These are phyloP conservation scores for Orestias chungarensis DNA, from an alignment of 2,797 vertebrate species.

Conservation along the genomic window DNA sequence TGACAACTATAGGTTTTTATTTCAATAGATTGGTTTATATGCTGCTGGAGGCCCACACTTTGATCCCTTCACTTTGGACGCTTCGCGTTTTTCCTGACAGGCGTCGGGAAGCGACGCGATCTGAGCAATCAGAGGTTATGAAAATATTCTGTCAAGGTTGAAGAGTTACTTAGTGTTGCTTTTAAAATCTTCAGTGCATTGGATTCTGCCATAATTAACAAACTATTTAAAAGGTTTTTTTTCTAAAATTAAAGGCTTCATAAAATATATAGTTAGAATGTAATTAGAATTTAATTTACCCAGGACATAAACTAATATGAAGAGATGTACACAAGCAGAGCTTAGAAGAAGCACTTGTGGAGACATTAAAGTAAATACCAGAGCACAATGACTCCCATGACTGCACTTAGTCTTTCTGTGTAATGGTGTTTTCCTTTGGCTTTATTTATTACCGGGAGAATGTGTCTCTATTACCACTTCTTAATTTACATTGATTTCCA, in stretches of 20 bases:
- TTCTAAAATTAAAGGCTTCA: not conserved
- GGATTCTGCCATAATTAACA: constrained; percentile 30
- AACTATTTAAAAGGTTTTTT: constrained; percentile 37
- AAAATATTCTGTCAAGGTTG: too few relatives aligned
- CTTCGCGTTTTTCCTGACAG: too few relatives aligned
- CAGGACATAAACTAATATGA: constrained; percentile 61
- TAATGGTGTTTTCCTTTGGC: constrained; percentile 42
- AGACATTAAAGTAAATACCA: constrained; percentile 58
- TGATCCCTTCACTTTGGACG: too few relatives aligned
- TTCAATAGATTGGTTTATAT: too few relatives aligned
- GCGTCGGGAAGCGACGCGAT: too few relatives aligned
- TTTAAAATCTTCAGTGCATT: too few relatives aligned
- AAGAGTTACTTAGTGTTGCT: too few relatives aligned
- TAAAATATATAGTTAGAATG: constrained; percentile 1
- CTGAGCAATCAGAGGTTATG: too few relatives aligned
- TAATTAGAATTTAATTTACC: constrained; percentile 40
- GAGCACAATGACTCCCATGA: constrained; percentile 66
- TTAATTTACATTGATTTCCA: constrained; percentile 45
- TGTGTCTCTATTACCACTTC: constrained; percentile 17
- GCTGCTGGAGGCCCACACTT: too few relatives aligned
- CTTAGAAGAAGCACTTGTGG: constrained; percentile 40
- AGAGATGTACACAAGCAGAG: constrained; percentile 51
- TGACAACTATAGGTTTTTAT: too few relatives aligned
- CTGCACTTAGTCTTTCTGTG: constrained; percentile 61
- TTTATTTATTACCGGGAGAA: constrained; percentile 48